A percentile compares a stretch with the other conserved stretches of the same genome.
These are phyloP conservation scores for Phymatocera aterrima DNA, from an alignment of 2,888 invertebrate genomes.

Conservation along the genomic window DNA sequence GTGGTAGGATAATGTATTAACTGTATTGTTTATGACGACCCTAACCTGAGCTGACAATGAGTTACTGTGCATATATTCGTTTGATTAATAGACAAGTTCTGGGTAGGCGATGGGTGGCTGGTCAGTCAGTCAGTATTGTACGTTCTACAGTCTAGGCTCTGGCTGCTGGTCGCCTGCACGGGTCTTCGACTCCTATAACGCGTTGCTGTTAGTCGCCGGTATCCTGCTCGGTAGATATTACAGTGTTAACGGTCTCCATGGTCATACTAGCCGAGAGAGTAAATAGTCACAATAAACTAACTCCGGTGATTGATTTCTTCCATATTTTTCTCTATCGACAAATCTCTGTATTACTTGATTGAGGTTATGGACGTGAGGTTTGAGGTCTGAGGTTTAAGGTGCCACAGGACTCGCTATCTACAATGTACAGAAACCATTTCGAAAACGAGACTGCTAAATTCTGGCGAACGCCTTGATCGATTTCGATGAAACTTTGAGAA, in stretches of 20 bases:
- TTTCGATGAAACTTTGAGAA: too few relatives aligned
- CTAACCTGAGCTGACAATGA: slow-evolving; percentile 44
- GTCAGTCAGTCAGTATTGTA: background rate
- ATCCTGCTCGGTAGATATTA: background rate
- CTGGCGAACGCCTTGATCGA: too few relatives aligned
- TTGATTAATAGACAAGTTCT: slow-evolving; percentile 42
- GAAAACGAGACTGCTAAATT: too few relatives aligned
- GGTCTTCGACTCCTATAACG: background rate
- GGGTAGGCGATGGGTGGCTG: slow-evolving; percentile 21
- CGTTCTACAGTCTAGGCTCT: too few relatives aligned
- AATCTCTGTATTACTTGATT: too few relatives aligned
- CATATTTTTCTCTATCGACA: background rate
- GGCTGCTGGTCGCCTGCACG: too few relatives aligned
- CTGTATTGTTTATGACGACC: slow-evolving; percentile 42
- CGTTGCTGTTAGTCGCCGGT: too few relatives aligned
- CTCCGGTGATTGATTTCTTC: slow-evolving; percentile 23
- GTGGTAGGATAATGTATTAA: slow-evolving; percentile 44
- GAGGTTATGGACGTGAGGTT: too few relatives aligned
- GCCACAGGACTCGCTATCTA: too few relatives aligned
- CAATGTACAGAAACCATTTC: too few relatives aligned
- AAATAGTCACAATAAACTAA: background rate
- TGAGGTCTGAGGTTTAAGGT: too few relatives aligned
- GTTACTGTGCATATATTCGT: slow-evolving; percentile 43
- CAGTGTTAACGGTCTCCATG: slow-evolving; percentile 38
- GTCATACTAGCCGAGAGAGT: too few relatives aligned